Evolutionary conservation across 92 coral and sea anemone genomes (phyloP), one percentile per base, ranked within the genome.

Genomic region (Epizoanthus rinbou): DNA sequence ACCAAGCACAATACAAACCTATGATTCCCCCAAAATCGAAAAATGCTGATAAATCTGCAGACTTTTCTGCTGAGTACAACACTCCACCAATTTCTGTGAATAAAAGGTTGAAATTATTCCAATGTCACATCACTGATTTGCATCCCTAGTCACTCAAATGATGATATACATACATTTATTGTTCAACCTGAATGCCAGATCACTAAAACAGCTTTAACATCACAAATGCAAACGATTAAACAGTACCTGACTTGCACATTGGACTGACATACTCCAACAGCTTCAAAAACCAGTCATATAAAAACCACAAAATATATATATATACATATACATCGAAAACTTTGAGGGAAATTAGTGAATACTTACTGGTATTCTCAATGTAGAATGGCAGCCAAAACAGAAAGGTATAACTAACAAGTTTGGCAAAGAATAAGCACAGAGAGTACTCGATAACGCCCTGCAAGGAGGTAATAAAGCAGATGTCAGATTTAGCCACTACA

Each of bases 361-460:
- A 69, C 91, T 81, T 75, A 91, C 95, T 63, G 57, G 98, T 96
- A 66, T 91, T 86, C 83, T 87, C 80, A 67, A 96, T 90, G 87
- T 96, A 96, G 82, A 88, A 96, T 37, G 99, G 99, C 41, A 93
- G 87, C 99, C 99, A 96, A 41, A 91, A 96, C 13, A 96, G 94
- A 80, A 96, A 96, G 0, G 99, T 96, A 74, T 94, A 94, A 83
- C 99, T 96, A 78, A 96, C 99, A 69, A 96, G 94, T 79, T 96
- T 96, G 64, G 99, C 99, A 83, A 96, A 96, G 85, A 96, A 96
- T 64, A 96, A 87, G 69, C 98, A 90, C 57, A 96, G 65, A 1
- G 99, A 94, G 84, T 96, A 96, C 86, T 96, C 99, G 1, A 96
- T 88, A 19, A 96, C 99, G 3, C 99, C 99, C 99, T 96, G 81